Percentiles rank a stretch among this genome's conserved stretches.
These are phyloP conservation scores for Ostrea denselamellosa DNA, from an alignment of 1,140 invertebrate species.

Conservation along the genomic window DNA sequence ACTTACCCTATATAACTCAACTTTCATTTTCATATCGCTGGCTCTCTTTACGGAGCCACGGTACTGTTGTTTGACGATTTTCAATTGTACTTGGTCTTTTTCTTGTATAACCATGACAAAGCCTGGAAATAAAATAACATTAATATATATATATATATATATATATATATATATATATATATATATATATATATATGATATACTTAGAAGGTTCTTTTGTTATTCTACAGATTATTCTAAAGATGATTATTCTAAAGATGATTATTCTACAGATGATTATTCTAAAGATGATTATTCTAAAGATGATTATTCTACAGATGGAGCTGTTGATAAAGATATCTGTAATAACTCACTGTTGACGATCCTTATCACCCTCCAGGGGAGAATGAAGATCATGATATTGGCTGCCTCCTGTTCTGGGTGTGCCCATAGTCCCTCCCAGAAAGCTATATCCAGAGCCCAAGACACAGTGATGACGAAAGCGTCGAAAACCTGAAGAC, in stretches of 20 bases:
- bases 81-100: conserved; percentile 73
- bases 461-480: conserved; percentile 72
- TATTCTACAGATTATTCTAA: background rate
- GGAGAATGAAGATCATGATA: conserved; percentile 73
- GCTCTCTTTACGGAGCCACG: conserved; percentile 69
- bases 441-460: conserved; percentile 73
- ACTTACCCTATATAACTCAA: conserved; percentile 71
- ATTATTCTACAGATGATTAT: no score
- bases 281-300: no score
- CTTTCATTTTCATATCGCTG: conserved; percentile 69
- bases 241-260: no score
- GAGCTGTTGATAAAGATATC: background rate
- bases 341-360: conserved; percentile 71
- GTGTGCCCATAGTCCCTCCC: conserved; percentile 74
- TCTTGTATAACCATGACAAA: conserved; percentile 76
- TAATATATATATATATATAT: no score
- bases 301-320: background rate
- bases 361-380: conserved; percentile 75
- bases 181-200: background rate
- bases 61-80: conserved; percentile 74
- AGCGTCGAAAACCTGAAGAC: conserved; percentile 71
- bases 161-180: no score
- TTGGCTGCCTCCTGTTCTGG: conserved; percentile 72
- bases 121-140: conserved; percentile 62
- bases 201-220: background rate